A percentile compares a stretch with the other conserved stretches of the same genome.
These are phyloP conservation scores for Corythaixoides concolor DNA, from an alignment of 2,113 vertebrate genomes.

Conservation along the genomic window DNA sequence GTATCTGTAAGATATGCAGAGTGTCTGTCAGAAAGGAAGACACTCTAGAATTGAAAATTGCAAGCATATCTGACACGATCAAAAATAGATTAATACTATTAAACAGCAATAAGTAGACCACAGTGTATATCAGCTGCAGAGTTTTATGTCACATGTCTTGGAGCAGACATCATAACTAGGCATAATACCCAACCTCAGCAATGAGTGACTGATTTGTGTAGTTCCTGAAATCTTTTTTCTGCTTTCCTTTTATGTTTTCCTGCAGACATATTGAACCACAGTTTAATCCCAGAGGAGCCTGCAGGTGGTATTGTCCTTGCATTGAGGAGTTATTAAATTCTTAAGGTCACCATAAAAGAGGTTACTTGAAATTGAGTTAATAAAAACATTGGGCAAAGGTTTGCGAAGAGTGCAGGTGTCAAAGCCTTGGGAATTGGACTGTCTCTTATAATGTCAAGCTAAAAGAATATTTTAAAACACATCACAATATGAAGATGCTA, in stretches of 20 bases:
- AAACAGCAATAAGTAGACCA: slow-evolving; percentile 37
- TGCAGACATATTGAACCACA: slow-evolving; percentile 73
- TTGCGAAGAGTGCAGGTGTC: slow-evolving; percentile 76
- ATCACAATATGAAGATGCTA: slow-evolving; percentile 10
- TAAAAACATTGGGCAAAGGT: slow-evolving; percentile 84
- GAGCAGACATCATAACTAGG: background rate
- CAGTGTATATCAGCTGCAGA: background rate
- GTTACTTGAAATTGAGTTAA: slow-evolving; percentile 85
- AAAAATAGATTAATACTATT: slow-evolving; percentile 71
- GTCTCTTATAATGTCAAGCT: slow-evolving; percentile 61
- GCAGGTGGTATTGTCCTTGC: slow-evolving; percentile 82
- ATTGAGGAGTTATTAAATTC: slow-evolving; percentile 85
- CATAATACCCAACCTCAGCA: background rate
- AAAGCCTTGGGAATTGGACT: slow-evolving; percentile 71
- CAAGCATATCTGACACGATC: slow-evolving; percentile 75
- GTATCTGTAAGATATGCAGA: slow-evolving; percentile 85
- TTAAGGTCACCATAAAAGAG: slow-evolving; percentile 83
- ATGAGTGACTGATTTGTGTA: slow-evolving; percentile 61
- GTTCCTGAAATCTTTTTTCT: background rate
- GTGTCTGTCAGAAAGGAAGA: slow-evolving; percentile 78
- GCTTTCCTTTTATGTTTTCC: slow-evolving; percentile 66
- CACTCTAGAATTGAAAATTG: slow-evolving; percentile 77
- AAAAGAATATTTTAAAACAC: slow-evolving; percentile 70
- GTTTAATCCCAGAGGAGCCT: slow-evolving; percentile 77
- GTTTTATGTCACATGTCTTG: slow-evolving; percentile 9